These are phyloP conservation scores for Seira ritae DNA, from an alignment of 2,888 invertebrate genomes.

Conservation along the genomic window DNA sequence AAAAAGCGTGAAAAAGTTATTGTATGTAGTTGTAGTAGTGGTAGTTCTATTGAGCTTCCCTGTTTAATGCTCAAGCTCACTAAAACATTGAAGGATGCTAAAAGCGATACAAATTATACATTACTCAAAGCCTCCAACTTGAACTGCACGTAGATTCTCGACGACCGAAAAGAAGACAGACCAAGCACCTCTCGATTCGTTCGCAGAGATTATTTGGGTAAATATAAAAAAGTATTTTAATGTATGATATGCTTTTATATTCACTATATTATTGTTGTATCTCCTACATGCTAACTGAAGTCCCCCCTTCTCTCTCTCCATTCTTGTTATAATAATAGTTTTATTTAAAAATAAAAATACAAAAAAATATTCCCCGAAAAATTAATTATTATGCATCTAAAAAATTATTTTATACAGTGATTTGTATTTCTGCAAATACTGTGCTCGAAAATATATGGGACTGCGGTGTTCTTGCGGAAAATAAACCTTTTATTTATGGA, in stretches of 20 bases:
- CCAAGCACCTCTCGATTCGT: background rate
- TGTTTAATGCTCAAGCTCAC: no score
- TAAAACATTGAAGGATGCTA: background rate
- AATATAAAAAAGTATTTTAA: slow-evolving; percentile 8
- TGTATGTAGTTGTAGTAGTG: background rate
- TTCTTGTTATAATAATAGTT: slow-evolving; percentile 45
- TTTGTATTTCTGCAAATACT: no score
- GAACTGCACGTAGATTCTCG: background rate
- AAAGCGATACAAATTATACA: slow-evolving; percentile 11
- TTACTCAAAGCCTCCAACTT: background rate
- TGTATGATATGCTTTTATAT: slow-evolving; percentile 18
- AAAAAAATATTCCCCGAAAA: slow-evolving; percentile 37
- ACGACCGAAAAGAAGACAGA: slow-evolving; percentile 23
- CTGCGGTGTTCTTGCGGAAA: no score
- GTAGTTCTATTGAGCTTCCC: no score
- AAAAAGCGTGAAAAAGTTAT: slow-evolving; percentile 7
- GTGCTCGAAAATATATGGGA: no score
- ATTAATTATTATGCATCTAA: slow-evolving; percentile 23
- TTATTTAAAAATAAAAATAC: slow-evolving; percentile 32
- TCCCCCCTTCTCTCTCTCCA: slow-evolving; percentile 56
- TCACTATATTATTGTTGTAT: slow-evolving; percentile 26
- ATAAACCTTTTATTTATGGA: no score
- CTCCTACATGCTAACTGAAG: slow-evolving; percentile 45
- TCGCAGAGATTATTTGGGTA: background rate
- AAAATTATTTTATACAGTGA: background rate